phyloP scores from a whole-genome alignment of 2,888 invertebrate species.

The Apantesis nais region DNA sequence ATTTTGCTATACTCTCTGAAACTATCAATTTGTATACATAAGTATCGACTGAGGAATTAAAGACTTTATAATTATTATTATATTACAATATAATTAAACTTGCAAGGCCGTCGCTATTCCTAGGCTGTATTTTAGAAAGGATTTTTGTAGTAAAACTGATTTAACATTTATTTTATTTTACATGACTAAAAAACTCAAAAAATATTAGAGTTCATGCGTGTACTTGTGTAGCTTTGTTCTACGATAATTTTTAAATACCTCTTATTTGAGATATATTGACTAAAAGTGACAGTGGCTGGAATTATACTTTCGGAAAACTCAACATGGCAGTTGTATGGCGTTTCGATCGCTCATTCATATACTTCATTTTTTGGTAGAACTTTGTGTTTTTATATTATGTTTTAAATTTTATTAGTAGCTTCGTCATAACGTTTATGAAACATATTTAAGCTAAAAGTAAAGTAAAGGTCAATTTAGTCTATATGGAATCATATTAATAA shows the following conservation, averaged over 20 bases:
- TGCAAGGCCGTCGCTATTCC: neutral
- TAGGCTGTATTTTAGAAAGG: neutral
- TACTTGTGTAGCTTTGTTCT: neutral
- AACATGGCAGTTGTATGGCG: neutral
- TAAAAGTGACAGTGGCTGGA: no score
- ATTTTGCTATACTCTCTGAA: neutral
- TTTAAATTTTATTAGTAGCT: neutral
- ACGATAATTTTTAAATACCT: neutral
- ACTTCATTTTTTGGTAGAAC: neutral
- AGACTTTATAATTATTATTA: neutral
- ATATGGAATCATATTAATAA: neutral
- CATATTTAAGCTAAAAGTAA: neutral
- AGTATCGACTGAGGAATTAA: neutral
- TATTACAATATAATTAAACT: neutral
- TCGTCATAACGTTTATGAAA: neutral
- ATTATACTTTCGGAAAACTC: no score
- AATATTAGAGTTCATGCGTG: neutral
- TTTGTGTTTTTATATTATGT: neutral
- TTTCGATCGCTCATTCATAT: neutral
- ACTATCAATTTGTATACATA: neutral
- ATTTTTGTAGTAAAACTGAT: neutral
- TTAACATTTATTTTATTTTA: neutral
- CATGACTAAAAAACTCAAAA: neutral
- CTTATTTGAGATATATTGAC: no score
- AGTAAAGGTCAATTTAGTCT: neutral